Evolutionary conservation across 2,888 invertebrate genomes (phyloP), one percentile per base, ranked within the genome.

Genomic region (Hyposoter didymator): DNA sequence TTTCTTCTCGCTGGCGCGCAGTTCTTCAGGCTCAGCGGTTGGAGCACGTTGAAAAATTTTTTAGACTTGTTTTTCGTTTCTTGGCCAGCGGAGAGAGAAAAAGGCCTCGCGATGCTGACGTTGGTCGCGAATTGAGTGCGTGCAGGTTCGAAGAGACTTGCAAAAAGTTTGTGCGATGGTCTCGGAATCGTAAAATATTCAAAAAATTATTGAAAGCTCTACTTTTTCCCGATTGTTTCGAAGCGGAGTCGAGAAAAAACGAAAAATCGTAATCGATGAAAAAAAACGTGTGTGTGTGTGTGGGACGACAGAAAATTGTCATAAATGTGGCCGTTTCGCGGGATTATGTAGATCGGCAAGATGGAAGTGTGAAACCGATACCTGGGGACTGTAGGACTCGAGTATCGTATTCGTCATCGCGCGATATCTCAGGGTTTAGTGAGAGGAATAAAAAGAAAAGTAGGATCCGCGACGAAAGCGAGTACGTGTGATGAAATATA

Each of bases 71-170:
- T n/a, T n/a, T n/a, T n/a, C 47, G 22, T 78, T 70, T 69, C 32
- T 75, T n/a, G 55, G 47, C 72, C 45, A 66, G n/a, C 72, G 12
- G 66, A 67, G 39, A 52, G 70, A 59, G n/a, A n/a, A n/a, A n/a
- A n/a, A n/a, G n/a, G n/a, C n/a, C n/a, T n/a, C n/a, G 55, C 75
- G 59, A 72, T 59, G 35, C 49, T 67, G 66, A 85, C 74, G 82
- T 70, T 85, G 70, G 39, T 47, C 82, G 78, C 28, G 28, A 85
- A 85, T 85, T 66, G 75, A 82, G 70, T 79, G 75, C 82, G 78
- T 85, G 74, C 79, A 66, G 62, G 70, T 72, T 82, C 66, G 69
- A 52, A 69, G 49, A 64, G 52, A 39, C 17, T 14, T 14, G 17
- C 28, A 49, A 75, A 76, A 72, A 80, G 75, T 75, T 66, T 19